Conservation (phyloP, 2,888 invertebrate species). For the Oxyscelio sp. region DNA sequence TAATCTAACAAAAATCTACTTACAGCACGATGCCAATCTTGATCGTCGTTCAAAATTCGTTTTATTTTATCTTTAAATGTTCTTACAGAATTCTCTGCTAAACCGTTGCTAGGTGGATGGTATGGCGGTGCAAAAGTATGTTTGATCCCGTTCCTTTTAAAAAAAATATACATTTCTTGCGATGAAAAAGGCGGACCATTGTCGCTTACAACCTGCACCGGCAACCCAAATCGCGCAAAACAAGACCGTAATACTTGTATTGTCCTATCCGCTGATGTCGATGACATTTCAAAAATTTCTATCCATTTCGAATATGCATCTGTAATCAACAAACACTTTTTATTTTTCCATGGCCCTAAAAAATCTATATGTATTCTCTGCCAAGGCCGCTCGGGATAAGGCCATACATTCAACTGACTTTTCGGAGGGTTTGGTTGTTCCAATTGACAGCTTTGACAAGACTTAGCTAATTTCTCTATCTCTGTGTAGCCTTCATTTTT, state of each 20-base stretch:
- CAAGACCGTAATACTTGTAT: conserved; percentile 56
- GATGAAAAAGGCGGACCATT: conserved; percentile 73
- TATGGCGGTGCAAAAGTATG: conserved; percentile 64
- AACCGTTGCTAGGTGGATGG: conserved; percentile 68
- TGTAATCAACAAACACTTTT: conserved; percentile 68
- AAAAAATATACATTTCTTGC: conserved; percentile 55
- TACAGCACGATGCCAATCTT: not conserved
- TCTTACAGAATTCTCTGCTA: conserved; percentile 72
- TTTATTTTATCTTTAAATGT: conserved; percentile 70
- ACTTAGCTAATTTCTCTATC: conserved; percentile 34
- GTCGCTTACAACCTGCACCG: conserved; percentile 66
- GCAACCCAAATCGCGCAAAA: conserved; percentile 69
- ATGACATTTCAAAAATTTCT: conserved; percentile 72
- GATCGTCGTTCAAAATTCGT: not conserved
- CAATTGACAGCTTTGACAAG: conserved; percentile 61
- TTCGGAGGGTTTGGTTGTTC: conserved; percentile 56
- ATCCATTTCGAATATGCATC: conserved; percentile 75
- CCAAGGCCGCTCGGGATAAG: too few relatives aligned
- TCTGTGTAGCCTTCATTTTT: conserved; percentile 75
- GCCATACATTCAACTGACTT: too few relatives aligned
- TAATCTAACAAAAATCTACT: conserved; percentile 35
- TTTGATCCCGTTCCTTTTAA: conserved; percentile 52
- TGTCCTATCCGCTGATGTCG: conserved; percentile 45
- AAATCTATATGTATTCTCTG: conserved; percentile 4
- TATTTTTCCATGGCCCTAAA: conserved; percentile 38